Percentiles rank a stretch among this genome's conserved stretches.
Evolutionary conservation across 2,888 invertebrate species (phyloP).

Genomic region (Willowsia nigromaculata): DNA sequence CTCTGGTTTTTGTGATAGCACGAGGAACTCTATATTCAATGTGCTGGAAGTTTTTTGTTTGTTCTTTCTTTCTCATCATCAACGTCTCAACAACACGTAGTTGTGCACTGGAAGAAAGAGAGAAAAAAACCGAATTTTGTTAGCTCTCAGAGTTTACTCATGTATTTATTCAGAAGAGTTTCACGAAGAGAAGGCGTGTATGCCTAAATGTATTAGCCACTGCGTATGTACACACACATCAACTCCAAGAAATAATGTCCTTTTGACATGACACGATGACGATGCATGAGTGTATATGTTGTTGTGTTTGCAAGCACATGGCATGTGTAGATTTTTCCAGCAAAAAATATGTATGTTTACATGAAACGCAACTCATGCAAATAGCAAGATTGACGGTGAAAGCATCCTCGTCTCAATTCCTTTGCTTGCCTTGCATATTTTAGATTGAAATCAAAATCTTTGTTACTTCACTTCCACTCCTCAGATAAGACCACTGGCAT

Average conservation of each 20-base stretch:
- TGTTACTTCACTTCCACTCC: conserved; percentile 20
- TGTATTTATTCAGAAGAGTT: neutral
- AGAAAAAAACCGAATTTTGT: conserved; percentile 28
- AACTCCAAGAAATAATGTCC: conserved; percentile 41
- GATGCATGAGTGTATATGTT: conserved; percentile 2
- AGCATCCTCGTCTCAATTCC: conserved; percentile 42
- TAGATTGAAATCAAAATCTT: conserved; percentile 68
- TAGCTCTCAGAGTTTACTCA: conserved; percentile 13
- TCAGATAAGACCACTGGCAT: conserved; percentile 51
- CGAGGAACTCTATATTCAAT: neutral
- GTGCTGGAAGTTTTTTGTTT: conserved; percentile 27
- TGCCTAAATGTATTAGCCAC: conserved; percentile 31
- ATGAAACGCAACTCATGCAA: conserved; percentile 18
- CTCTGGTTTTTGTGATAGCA: conserved; percentile 48
- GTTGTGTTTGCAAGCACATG: neutral
- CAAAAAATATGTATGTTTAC: neutral
- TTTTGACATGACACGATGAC: conserved; percentile 44
- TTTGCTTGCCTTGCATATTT: conserved; percentile 64
- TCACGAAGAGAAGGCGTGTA: conserved; percentile 25
- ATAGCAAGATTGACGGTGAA: conserved; percentile 59
- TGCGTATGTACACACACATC: conserved; percentile 44
- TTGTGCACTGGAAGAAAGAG: neutral
- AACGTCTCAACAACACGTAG: neutral
- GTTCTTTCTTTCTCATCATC: conserved; percentile 1
- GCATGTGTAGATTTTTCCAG: neutral